Conservation (phyloP, 1,140 invertebrate genomes). For the Agrilus planipennis region DNA sequence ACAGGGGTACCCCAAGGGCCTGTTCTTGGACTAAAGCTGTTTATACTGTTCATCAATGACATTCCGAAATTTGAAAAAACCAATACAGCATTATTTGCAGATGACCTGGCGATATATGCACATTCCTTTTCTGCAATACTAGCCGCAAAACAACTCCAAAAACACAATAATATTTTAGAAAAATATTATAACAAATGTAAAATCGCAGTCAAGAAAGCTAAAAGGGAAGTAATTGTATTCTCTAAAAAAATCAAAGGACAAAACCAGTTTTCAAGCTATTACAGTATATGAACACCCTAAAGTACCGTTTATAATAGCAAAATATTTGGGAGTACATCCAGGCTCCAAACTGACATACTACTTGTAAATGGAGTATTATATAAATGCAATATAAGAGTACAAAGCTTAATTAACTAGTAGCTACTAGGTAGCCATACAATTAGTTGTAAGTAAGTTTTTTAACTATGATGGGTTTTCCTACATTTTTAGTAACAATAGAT, state of each 20-base stretch:
- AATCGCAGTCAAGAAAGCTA: constrained; percentile 8
- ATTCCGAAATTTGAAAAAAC: constrained; percentile 11
- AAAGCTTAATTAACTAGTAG: too few relatives aligned
- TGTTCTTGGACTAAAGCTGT: constrained; percentile 15
- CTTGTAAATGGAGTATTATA: too few relatives aligned
- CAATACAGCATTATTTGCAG: constrained; percentile 22
- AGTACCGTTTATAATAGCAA: too few relatives aligned
- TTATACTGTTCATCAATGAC: constrained; percentile 18
- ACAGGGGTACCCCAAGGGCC: constrained; percentile 23
- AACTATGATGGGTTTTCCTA: too few relatives aligned
- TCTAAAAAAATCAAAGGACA: constrained; percentile 10
- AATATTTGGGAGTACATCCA: too few relatives aligned
- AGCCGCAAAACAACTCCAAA: constrained; percentile 9
- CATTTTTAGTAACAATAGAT: too few relatives aligned
- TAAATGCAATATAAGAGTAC: too few relatives aligned
- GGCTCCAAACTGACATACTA: too few relatives aligned
- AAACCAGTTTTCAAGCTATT: too few relatives aligned
- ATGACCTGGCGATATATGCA: constrained; percentile 26
- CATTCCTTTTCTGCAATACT: constrained; percentile 9
- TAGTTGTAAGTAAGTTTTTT: too few relatives aligned
- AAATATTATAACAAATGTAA: constrained; percentile 8
- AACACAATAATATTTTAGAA: constrained; percentile 4
- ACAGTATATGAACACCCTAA: too few relatives aligned
- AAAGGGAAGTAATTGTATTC: constrained; percentile 5
- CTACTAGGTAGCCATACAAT: too few relatives aligned